Base-by-base conservation (phyloP, 2,113 vertebrate genomes). In the Urocitellus parryii region DNA sequence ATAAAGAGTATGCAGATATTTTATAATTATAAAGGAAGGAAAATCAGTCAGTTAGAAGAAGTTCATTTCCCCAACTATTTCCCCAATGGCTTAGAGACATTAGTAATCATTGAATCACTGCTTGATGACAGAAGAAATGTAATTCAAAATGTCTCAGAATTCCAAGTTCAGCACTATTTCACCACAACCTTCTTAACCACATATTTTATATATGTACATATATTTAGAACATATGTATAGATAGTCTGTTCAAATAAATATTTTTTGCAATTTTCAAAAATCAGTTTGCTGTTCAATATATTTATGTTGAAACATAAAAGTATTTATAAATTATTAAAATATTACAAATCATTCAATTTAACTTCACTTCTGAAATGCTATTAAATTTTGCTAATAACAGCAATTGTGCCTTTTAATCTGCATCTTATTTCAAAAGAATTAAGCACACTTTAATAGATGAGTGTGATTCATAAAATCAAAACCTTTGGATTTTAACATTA, bases 331-430 rank as follows among this genome's bases (percentile, higher is more conserved):
- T 87, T 5, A 53, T 37, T 93, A 51, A 90, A 58, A 63, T 74
- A 63, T 67, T 77, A 78, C 0, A 73, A 84, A 77, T 63, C 53
- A 89, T 45, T 90, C 10, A 84, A 85, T 58, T 39, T 37, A 86
- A 65, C 80, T 92, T 88, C 72, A 63, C 20, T 88, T 37, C 77
- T 9, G 5, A 97, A 94, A 89, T 91, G 32, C 6, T 61, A 37
- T 77, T 77, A 37, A 68, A 9, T 56, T 2, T 5, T 77, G 51
- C 58, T 77, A 77, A 65, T 53, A 87, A 14, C 12, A 72, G 2
- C 32, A 82, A 81, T 20, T 82, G 4, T 90, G 37, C 65, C 24
- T 90, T 67, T 63, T 0, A 34, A 0, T 83, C 18, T 58, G 9
- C n/a, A 11, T 83, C 32, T 96, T 91, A 86, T 42, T 93, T 77